phyloP scores from a whole-genome alignment of 2,113 vertebrate genomes.

The Sinosuthora webbiana region DNA sequence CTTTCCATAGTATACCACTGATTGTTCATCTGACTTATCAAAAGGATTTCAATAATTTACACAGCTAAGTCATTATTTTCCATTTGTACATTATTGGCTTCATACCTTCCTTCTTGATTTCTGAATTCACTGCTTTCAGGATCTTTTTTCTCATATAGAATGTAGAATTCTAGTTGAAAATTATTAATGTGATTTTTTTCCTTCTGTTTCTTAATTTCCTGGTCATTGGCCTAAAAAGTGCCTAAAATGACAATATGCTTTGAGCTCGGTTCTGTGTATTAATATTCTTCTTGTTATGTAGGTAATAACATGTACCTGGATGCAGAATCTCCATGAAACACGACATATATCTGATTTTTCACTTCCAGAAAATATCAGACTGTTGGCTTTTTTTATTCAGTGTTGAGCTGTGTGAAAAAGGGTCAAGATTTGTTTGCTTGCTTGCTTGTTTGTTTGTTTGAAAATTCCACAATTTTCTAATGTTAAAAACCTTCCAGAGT shows the following conservation, averaged over 20 bases:
- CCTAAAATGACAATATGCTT: not conserved
- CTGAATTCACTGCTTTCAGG: not conserved
- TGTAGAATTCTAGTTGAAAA: not conserved
- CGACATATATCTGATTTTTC: not conserved
- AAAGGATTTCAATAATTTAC: not conserved
- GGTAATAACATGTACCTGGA: accelerated
- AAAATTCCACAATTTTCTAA: not conserved
- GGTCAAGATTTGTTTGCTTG: not conserved
- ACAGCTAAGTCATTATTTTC: not conserved
- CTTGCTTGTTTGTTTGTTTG: not conserved
- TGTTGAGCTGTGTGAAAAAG: not conserved
- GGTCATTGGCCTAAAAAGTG: not conserved
- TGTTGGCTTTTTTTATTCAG: not conserved
- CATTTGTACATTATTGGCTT: not conserved
- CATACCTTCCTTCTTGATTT: not conserved
- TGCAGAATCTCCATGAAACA: not conserved
- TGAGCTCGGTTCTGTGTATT: not conserved
- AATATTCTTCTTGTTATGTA: not conserved
- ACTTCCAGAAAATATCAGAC: not conserved
- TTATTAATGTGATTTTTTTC: not conserved
- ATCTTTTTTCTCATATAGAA: not conserved
- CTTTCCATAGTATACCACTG: not conserved
- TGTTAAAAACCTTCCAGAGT: not conserved
- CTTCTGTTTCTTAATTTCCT: not conserved
- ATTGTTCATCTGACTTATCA: not conserved